These are phyloP conservation scores for Griposia aprilina DNA, from an alignment of 2,888 invertebrate genomes.

Conservation along the genomic window DNA sequence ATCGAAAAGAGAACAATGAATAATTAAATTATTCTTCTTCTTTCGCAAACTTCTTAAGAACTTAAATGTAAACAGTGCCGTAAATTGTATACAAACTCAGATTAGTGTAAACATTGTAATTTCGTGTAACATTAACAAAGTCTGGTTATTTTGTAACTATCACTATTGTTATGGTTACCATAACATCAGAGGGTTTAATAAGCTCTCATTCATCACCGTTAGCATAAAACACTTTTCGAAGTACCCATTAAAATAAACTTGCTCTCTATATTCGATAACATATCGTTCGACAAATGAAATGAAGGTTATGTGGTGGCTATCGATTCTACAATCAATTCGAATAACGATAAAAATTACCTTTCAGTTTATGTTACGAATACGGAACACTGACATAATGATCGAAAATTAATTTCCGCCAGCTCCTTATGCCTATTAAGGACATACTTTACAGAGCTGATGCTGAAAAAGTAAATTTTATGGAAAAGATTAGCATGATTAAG, in stretches of 20 bases:
- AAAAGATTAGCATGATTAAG: too few relatives aligned
- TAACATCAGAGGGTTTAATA: slow-evolving; percentile 17
- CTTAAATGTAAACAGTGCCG: slow-evolving; percentile 30
- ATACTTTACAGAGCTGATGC: neutral
- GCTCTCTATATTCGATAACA: neutral
- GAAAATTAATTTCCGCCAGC: neutral
- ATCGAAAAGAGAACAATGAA: slow-evolving; percentile 27
- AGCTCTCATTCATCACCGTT: slow-evolving; percentile 17
- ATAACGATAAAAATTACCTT: neutral
- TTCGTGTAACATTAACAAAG: slow-evolving; percentile 15
- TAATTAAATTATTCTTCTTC: slow-evolving; percentile 23
- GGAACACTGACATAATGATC: neutral
- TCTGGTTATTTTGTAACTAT: slow-evolving; percentile 11
- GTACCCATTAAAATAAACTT: slow-evolving; percentile 3
- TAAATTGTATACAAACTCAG: slow-evolving; percentile 33
- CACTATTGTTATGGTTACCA: slow-evolving; percentile 7
- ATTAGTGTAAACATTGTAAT: slow-evolving; percentile 37
- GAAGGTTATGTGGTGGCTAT: neutral
- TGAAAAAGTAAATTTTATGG: neutral
- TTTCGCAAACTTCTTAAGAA: slow-evolving; percentile 22
- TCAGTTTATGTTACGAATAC: neutral
- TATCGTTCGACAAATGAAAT: slow-evolving; percentile 15
- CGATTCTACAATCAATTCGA: slow-evolving; percentile 1
- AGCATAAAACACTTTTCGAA: slow-evolving; percentile 29
- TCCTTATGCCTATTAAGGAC: neutral